These are phyloP conservation scores for Bubo bubo DNA, from an alignment of 2,113 vertebrate species.

Conservation along the genomic window DNA sequence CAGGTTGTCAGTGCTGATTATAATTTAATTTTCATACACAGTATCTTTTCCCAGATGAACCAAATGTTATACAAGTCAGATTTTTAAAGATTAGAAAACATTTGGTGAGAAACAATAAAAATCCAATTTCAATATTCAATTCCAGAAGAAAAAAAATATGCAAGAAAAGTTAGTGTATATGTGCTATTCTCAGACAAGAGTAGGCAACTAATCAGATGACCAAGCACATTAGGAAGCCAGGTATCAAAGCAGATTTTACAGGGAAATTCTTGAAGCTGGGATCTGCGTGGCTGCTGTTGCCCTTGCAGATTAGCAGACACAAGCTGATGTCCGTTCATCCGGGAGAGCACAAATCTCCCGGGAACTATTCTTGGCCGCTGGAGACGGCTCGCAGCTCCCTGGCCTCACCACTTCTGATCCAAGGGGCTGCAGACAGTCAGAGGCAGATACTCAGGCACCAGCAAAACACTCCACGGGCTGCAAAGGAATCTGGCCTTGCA, in stretches of 20 bases:
- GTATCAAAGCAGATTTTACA: not conserved
- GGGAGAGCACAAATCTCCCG: not conserved
- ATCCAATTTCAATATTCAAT: not conserved
- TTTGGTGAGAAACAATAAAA: not conserved
- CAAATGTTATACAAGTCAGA: not conserved
- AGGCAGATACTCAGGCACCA: not conserved
- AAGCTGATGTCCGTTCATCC: not conserved
- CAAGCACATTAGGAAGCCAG: not conserved
- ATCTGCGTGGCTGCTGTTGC: not conserved
- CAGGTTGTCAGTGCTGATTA: not conserved
- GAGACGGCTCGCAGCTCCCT: accelerated
- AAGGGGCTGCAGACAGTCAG: not conserved
- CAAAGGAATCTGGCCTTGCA: not conserved
- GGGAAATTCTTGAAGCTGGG: not conserved
- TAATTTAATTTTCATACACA: not conserved
- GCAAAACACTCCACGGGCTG: not conserved
- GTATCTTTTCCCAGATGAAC: not conserved
- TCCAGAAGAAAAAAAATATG: not conserved
- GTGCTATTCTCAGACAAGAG: not conserved
- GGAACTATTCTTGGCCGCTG: not conserved
- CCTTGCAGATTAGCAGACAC: not conserved
- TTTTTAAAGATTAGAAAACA: not conserved
- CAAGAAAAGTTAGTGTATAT: not conserved
- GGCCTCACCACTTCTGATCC: not conserved
- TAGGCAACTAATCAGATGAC: not conserved